Evolutionary conservation across 35 echinoderm and acorn worm species (phyloP).

Genomic region (Apostichopus japonicus): DNA sequence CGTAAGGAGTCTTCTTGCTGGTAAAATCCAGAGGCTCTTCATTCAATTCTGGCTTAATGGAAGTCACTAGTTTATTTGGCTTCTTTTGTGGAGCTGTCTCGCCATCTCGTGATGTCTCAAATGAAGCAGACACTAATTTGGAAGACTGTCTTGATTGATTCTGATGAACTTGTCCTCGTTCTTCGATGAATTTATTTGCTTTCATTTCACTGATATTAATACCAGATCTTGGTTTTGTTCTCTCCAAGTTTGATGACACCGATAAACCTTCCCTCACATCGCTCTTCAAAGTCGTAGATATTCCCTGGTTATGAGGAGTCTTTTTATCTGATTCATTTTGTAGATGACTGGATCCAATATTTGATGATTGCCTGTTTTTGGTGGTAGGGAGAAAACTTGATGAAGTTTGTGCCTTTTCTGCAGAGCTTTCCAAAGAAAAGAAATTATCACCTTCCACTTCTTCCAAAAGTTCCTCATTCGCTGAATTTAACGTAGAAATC

Average conservation of each 20-base stretch:
- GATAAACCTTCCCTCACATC: not conserved
- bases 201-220: not conserved
- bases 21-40: conserved; percentile 35
- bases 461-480: conserved; percentile 33
- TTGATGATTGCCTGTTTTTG: not conserved
- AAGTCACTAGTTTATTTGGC: conserved; percentile 12
- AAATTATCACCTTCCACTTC: conserved; percentile 39
- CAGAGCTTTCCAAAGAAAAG: conserved; percentile 57
- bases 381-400: not conserved
- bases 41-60: conserved; percentile 30
- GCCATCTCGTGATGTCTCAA: not conserved
- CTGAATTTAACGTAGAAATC: conserved; percentile 53
- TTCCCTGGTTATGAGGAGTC: not conserved
- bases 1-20: conserved; percentile 17
- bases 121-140: conserved; percentile 15
- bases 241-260: not conserved
- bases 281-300: not conserved
- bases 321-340: not conserved
- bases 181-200: not conserved
- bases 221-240: not conserved
- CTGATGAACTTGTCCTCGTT: not conserved
- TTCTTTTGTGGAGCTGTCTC: not conserved
- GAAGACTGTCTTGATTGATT: not conserved
- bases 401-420: not conserved
- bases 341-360: not conserved